Evolutionary conservation across 2,797 vertebrate genomes (phyloP), one percentile per base, ranked within the genome.

Genomic region (Sus cebifrons): DNA sequence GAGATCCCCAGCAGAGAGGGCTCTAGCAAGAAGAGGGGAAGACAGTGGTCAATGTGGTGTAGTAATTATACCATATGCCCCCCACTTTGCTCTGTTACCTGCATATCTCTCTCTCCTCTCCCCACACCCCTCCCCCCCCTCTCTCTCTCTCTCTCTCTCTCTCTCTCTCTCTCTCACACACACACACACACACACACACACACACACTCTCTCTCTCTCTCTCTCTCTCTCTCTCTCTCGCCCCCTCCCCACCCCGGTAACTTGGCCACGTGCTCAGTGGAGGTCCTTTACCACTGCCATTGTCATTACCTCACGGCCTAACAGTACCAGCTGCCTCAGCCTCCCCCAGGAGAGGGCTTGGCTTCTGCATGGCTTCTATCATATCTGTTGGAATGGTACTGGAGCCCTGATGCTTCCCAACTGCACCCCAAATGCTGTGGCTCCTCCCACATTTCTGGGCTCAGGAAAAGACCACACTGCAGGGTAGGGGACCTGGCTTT

Each of bases 11-110:
- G 40, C 58, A 16, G 7, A n/a, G 29, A n/a, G 40, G 56, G 25
- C 11, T 83, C 18, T 4, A 75, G 84, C n/a, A 52, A 78, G 52
- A 77, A n/a, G 54, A 17, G 54, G 32, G 36, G 52, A 32, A 25
- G 64, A 14, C 14, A 3, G 2, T 17, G 78, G 40, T 0, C 3
- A 3, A 1, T 44, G 62, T 3, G 9, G 32, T 27, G 10, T 4
- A 25, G 3, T 18, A 25, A 27, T 5, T 0, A 54, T 2, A 18
- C n/a, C 17, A 52, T 0, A 5, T 64, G 56, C 40, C 58, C 29
- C 20, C 0, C 10, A 10, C 20, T 36, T 17, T 40, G 13, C 68
- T 65, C 68, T 74, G 29, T 18, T 12, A 18, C 29, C 67, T 40
- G 78, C 15, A 10, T 44, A 13, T 6, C 20, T 12, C 32, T 6